Evolutionary conservation across 2,113 vertebrate genomes (phyloP), one percentile per base, ranked within the genome.

Genomic region (Pseudopodoces humilis): DNA sequence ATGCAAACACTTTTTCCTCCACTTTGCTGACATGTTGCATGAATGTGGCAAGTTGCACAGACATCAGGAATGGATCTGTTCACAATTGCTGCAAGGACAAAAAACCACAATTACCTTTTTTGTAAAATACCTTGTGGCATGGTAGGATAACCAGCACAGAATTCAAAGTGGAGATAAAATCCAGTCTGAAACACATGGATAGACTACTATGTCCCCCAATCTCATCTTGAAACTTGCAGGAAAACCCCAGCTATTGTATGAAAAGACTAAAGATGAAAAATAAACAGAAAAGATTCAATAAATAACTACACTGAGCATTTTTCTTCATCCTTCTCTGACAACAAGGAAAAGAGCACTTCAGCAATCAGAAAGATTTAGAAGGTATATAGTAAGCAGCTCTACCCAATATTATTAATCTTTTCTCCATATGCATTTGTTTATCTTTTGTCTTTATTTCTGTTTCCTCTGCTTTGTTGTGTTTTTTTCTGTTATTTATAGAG

Each of bases 1-100:
- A 98, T 98, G 60, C 99, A 99, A 70, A 98, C 96, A 76, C 98
- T 98, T 35, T 98, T 98, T 33, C 98, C 97, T 12, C 98, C 98
- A 87, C 96, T 98, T 71, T 98, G 92, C 3, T 98, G 98, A 93
- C 99, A 99, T 0, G 98, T 99, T 86, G 99, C 99, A 18, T 99
- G 97, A 50, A 82, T 3, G 18, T 99, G 99, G 94, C 99, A 99
- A 56, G 97, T 97, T 35, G 97, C 95, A 94, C 99, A 99, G 49
- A 99, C 96, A 67, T 99, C 98, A 28, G 95, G 31, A 92, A 82
- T 63, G 24, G 86, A 96, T 83, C 82, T 88, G 69, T 25, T 95
- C 76, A 78, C 47, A 33, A 28, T 0, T 74, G 15, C 64, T 96
- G 94, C 72, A 86, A 95, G 59, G 92, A 90, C 62, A 96, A 75